Percentiles rank a stretch among this genome's conserved stretches.
phyloP scores from a whole-genome alignment of 1,140 invertebrate genomes.

The Cheumatopsyche charites region DNA sequence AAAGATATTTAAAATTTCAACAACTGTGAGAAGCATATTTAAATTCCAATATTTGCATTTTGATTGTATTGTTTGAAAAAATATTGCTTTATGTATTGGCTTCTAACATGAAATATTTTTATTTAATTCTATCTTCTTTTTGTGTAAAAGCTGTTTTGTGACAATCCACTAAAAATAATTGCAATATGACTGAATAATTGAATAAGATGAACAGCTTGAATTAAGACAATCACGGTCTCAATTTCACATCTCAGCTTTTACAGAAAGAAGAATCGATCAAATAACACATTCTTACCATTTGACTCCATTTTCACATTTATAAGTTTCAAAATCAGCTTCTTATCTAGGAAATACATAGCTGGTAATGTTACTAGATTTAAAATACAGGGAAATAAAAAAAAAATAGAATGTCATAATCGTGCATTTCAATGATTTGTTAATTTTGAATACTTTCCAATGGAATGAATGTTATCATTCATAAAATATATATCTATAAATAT shows the following conservation, averaged over 20 bases:
- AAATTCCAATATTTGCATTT: too few relatives aligned
- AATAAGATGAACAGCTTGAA: constrained; percentile 19
- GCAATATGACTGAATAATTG: constrained; percentile 4
- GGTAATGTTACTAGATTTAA: too few relatives aligned
- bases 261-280: neutral
- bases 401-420: too few relatives aligned
- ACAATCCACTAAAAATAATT: constrained; percentile 16
- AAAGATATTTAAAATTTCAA: too few relatives aligned
- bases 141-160: constrained; percentile 15
- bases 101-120: neutral
- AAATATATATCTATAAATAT: neutral
- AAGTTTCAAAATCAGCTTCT: too few relatives aligned
- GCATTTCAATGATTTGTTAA: too few relatives aligned
- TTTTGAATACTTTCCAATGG: too few relatives aligned
- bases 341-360: too few relatives aligned
- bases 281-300: neutral
- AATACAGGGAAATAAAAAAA: too few relatives aligned
- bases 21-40: too few relatives aligned
- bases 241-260: constrained; percentile 7
- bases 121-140: constrained; percentile 21
- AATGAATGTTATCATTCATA: too few relatives aligned
- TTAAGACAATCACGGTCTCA: constrained; percentile 15
- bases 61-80: too few relatives aligned
- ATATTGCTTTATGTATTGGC: neutral
- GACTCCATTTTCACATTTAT: neutral